These are phyloP conservation scores for Oscheius sp. DNA, from an alignment of 2,888 invertebrate species.

Conservation along the genomic window DNA sequence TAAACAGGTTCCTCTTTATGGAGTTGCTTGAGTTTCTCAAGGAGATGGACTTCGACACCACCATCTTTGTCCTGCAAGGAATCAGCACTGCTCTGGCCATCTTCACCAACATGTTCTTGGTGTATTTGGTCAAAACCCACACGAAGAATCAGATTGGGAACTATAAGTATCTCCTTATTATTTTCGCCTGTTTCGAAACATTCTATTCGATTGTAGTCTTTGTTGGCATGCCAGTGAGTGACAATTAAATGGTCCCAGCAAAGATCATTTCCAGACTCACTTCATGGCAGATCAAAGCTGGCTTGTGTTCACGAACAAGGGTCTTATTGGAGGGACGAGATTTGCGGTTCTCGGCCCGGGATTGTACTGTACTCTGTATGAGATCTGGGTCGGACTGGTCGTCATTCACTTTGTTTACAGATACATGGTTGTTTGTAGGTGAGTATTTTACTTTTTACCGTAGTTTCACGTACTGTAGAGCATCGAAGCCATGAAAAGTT, in stretches of 20 bases:
- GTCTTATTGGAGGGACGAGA: not conserved
- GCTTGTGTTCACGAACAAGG: constrained; percentile 5
- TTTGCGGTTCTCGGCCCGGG: constrained; percentile 4
- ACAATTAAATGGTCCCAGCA: not conserved
- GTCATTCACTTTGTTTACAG: constrained; percentile 12
- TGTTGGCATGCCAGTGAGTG: constrained; percentile 25
- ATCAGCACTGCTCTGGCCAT: not conserved
- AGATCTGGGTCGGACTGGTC: constrained; percentile 14
- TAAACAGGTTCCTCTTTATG: no score
- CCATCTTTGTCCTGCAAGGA: no score
- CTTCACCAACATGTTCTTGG: constrained; percentile 4
- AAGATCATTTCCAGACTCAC: constrained; percentile 1
- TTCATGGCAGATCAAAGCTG: constrained; percentile 22
- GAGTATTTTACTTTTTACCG: not conserved
- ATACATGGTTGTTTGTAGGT: constrained; percentile 4
- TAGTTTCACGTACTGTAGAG: no score
- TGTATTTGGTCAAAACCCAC: constrained; percentile 3
- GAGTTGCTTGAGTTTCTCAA: no score
- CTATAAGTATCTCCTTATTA: constrained; percentile 21
- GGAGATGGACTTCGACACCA: no score
- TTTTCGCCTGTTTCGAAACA: constrained; percentile 16
- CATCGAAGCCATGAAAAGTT: no score
- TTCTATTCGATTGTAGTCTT: constrained; percentile 14
- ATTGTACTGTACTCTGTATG: constrained; percentile 14
- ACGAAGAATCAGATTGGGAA: constrained; percentile 11